Percentiles rank a stretch among this genome's conserved stretches.
These are phyloP conservation scores for Muscina levida DNA, from an alignment of 2,888 invertebrate species.

Conservation along the genomic window DNA sequence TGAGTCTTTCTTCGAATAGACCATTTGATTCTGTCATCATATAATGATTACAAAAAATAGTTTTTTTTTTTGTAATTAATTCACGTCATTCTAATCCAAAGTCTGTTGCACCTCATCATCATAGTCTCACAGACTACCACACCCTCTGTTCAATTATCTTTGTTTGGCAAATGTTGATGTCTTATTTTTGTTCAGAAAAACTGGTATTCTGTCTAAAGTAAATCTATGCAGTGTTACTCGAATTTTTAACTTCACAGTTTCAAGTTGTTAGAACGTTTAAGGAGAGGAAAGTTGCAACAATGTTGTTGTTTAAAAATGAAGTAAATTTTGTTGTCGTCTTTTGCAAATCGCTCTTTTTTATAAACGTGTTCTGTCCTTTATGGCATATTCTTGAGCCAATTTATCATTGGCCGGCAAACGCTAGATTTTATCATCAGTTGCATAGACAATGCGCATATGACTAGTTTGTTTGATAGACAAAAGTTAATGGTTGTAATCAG, in stretches of 20 bases:
- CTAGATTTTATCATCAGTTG: neutral
- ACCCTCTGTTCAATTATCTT: slow-evolving; percentile 27
- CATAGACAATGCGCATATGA: no score
- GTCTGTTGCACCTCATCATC: neutral
- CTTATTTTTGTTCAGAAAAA: no score
- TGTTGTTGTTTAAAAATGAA: slow-evolving; percentile 5
- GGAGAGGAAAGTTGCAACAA: neutral
- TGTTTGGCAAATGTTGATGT: no score
- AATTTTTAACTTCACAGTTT: no score
- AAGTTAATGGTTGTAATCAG: no score
- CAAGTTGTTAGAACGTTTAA: slow-evolving; percentile 7
- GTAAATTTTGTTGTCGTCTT: neutral
- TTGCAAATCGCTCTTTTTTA: neutral
- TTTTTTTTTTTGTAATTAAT: neutral
- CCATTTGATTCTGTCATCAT: neutral
- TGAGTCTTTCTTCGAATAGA: neutral
- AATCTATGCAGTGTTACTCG: no score
- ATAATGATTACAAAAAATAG: no score
- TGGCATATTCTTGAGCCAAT: neutral
- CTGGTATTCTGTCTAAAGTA: neutral
- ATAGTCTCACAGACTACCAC: slow-evolving; percentile 8
- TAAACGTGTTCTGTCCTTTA: neutral
- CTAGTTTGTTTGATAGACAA: no score
- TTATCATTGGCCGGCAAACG: neutral
- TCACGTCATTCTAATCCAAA: neutral